A percentile compares a stretch with the other conserved stretches of the same genome.
Conservation (phyloP, 2,797 vertebrate species). For the Halcyon smyrnensis region DNA sequence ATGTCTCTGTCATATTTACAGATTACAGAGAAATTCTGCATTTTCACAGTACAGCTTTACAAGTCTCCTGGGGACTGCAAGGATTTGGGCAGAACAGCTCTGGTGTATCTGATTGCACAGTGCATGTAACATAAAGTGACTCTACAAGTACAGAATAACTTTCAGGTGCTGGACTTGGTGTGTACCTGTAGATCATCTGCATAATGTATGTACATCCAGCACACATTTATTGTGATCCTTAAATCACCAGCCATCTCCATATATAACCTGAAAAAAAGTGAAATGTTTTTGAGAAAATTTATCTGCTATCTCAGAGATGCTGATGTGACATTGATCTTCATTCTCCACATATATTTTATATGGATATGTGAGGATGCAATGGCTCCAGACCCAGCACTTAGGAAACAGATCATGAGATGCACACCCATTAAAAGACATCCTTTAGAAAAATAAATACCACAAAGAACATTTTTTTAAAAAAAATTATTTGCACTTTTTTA, state of each 20-base stretch:
- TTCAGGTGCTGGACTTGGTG: neutral
- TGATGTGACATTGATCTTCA: neutral
- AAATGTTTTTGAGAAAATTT: neutral
- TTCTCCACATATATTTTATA: neutral
- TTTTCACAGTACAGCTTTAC: neutral
- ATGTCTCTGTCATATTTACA: neutral
- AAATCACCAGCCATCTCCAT: neutral
- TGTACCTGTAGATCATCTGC: neutral
- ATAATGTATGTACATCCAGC: neutral
- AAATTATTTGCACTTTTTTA: neutral
- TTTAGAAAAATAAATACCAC: neutral
- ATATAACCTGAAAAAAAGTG: neutral
- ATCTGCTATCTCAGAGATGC: neutral
- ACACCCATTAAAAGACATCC: neutral
- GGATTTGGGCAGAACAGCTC: neutral
- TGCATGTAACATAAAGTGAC: neutral
- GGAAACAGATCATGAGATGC: neutral
- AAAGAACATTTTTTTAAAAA: neutral
- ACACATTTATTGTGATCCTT: neutral
- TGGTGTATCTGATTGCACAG: neutral
- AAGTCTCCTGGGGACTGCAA: neutral
- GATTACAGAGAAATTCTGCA: neutral
- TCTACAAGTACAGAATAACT: neutral
- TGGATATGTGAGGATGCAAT: neutral
- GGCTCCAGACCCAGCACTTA: neutral